These are phyloP conservation scores for Anas bahamensis DNA, from an alignment of 2,797 vertebrate species.

Conservation along the genomic window DNA sequence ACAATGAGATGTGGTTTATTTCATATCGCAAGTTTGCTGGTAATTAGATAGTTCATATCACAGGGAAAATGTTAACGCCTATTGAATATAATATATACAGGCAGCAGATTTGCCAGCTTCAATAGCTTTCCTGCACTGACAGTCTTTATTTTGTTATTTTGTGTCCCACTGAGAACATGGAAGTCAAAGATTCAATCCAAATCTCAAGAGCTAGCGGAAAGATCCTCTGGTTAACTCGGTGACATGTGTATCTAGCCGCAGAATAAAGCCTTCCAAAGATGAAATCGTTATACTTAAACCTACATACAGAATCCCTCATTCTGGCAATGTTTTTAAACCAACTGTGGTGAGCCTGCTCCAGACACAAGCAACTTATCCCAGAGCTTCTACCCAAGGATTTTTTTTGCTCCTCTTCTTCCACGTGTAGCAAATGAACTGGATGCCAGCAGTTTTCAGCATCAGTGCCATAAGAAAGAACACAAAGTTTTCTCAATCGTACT, in stretches of 20 bases:
- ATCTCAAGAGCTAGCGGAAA: background rate
- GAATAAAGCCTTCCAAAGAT: background rate
- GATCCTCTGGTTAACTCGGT: background rate
- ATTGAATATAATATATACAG: background rate
- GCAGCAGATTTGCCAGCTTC: background rate
- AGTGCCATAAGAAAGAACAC: background rate
- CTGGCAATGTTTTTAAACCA: background rate
- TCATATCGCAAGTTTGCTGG: constrained; percentile 19
- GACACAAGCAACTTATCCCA: background rate
- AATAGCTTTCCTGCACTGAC: background rate
- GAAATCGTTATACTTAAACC: background rate
- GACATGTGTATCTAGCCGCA: background rate
- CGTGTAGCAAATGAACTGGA: background rate
- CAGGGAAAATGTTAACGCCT: constrained; percentile 28
- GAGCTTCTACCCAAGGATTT: background rate
- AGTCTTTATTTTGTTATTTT: background rate
- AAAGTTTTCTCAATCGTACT: background rate
- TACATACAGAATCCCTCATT: background rate
- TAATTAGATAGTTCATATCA: constrained; percentile 40
- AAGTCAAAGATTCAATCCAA: background rate
- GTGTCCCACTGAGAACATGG: background rate
- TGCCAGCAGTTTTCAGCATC: fast-evolving
- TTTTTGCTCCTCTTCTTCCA: background rate
- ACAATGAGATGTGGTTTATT: constrained; percentile 50
- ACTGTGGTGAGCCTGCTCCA: background rate